Evolutionary conservation across 37 sponge, comb jelly and placozoan genomes (phyloP).

Genomic region (Chondrilla cf. caribensis): DNA sequence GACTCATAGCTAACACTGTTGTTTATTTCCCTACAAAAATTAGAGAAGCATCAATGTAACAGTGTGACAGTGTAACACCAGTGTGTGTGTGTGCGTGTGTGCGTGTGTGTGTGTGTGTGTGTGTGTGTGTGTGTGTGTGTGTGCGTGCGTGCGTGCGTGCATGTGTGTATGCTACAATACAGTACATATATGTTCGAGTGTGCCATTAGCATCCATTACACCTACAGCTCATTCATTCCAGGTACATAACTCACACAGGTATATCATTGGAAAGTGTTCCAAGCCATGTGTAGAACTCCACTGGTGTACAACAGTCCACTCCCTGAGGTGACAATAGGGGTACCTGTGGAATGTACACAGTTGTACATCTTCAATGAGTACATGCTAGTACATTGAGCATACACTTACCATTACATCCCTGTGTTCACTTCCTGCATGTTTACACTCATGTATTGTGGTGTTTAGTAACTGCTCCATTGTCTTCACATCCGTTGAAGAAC

Average conservation of each 20-base stretch:
- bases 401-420: too few species aligned
- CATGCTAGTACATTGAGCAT: too few species aligned
- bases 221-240: too few species aligned
- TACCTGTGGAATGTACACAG: neutral
- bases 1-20: conserved; percentile 46
- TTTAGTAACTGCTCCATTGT: too few species aligned
- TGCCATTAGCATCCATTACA: neutral
- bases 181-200: neutral
- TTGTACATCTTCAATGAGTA: too few species aligned
- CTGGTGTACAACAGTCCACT: conserved; percentile 26
- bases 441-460: too few species aligned
- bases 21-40: neutral
- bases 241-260: neutral
- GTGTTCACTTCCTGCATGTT: too few species aligned
- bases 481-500: too few species aligned
- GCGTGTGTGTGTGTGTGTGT: too few species aligned
- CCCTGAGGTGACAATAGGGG: conserved; percentile 6
- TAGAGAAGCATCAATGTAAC: neutral
- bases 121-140: too few species aligned
- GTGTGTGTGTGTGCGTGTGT: neutral
- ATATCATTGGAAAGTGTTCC: conserved; percentile 48
- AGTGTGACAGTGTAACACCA: neutral
- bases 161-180: neutral
- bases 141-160: too few species aligned
- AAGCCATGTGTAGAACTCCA: conserved; percentile 60